Conservation (phyloP, 2,888 invertebrate genomes). For the Atrina japonica region DNA sequence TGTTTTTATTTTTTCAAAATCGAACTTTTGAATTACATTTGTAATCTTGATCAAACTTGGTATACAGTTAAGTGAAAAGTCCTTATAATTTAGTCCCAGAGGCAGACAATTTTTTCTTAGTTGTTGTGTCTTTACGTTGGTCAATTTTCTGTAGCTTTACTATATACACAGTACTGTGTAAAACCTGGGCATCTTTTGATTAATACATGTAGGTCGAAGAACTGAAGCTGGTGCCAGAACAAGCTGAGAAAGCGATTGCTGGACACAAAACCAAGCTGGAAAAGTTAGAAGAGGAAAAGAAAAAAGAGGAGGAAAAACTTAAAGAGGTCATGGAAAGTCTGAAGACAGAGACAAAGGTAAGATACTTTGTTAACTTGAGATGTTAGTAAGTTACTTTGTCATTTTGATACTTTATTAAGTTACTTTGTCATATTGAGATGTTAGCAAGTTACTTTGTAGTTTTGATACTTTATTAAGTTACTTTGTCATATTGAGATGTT, state of each 20-base stretch:
- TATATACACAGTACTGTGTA: too few species aligned
- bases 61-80: too few species aligned
- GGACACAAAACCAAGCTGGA: slow-evolving; percentile 80
- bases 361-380: not conserved
- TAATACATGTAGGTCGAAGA: slow-evolving; percentile 86
- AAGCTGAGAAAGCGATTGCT: slow-evolving; percentile 87
- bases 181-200: too few species aligned
- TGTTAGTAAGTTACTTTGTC: not conserved
- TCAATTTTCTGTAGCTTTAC: too few species aligned
- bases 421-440: slow-evolving; percentile 86
- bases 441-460: too few species aligned
- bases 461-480: slow-evolving; percentile 84
- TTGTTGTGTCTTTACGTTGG: too few species aligned
- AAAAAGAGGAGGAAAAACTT: slow-evolving; percentile 82
- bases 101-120: too few species aligned
- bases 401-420: too few species aligned
- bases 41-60: too few species aligned
- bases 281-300: slow-evolving; percentile 85
- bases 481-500: not conserved
- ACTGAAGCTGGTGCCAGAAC: slow-evolving; percentile 86
- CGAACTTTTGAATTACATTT: too few species aligned
- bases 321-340: slow-evolving; percentile 84
- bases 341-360: slow-evolving; percentile 85
- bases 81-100: too few species aligned
- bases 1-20: too few species aligned